Percentiles rank a stretch among this genome's conserved stretches.
phyloP scores from a whole-genome alignment of 2,888 invertebrate genomes.

The Macaria liturata region DNA sequence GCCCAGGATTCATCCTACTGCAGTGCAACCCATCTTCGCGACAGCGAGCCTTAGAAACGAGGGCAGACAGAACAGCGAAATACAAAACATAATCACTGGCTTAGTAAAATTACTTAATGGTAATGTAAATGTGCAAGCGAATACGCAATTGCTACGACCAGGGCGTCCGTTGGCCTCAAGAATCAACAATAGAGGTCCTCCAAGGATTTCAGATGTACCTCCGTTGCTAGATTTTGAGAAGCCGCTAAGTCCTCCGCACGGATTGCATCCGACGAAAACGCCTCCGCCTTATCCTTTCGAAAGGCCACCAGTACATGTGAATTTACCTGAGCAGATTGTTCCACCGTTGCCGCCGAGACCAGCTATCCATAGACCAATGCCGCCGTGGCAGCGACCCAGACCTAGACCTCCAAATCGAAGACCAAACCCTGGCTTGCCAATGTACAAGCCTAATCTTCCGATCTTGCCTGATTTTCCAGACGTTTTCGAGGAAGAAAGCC shows the following conservation, averaged over 20 bases:
- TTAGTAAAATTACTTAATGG: slow-evolving; percentile 94
- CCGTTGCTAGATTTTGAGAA: slow-evolving; percentile 87
- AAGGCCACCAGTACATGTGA: slow-evolving; percentile 86
- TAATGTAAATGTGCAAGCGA: slow-evolving; percentile 93
- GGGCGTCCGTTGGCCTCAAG: slow-evolving; percentile 88
- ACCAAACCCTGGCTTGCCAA: slow-evolving; percentile 81
- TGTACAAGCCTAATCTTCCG: slow-evolving; percentile 85
- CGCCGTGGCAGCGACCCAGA: slow-evolving; percentile 86
- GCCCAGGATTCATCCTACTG: slow-evolving; percentile 84
- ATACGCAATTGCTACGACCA: slow-evolving; percentile 85
- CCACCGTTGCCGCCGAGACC: slow-evolving; percentile 84
- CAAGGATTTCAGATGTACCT: slow-evolving; percentile 91
- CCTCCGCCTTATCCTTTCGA: slow-evolving; percentile 91
- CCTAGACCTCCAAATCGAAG: slow-evolving; percentile 81
- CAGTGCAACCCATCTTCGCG: slow-evolving; percentile 81
- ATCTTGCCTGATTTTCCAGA: slow-evolving; percentile 58
- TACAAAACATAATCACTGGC: slow-evolving; percentile 95
- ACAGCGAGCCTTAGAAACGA: slow-evolving; percentile 75
- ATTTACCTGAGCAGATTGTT: slow-evolving; percentile 89
- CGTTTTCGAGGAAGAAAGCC: slow-evolving; percentile 33
- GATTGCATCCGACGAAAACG: slow-evolving; percentile 74
- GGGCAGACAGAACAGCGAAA: slow-evolving; percentile 84
- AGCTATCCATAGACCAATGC: slow-evolving; percentile 83
- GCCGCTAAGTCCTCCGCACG: slow-evolving; percentile 72
- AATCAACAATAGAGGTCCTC: slow-evolving; percentile 95